Conservation (phyloP, 2,797 vertebrate genomes). For the Sebastiscus albofasciatus region DNA sequence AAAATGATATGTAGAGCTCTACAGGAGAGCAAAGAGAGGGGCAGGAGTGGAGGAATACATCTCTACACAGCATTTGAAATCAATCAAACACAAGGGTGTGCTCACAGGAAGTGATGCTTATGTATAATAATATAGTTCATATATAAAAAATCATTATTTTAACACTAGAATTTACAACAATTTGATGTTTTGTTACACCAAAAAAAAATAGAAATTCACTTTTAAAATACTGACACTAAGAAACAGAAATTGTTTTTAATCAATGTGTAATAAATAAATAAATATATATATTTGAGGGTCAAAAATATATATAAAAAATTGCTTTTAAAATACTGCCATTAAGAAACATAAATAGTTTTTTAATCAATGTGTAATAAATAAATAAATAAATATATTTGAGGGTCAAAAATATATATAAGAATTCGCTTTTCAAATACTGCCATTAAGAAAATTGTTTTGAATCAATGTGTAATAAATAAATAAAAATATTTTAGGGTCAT, state of each 20-base stretch:
- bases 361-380: neutral
- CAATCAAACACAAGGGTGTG: neutral
- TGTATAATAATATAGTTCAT: neutral
- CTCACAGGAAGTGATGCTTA: neutral
- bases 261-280: too few relatives aligned
- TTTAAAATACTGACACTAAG: too few relatives aligned
- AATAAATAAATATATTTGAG: neutral
- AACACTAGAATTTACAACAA: neutral
- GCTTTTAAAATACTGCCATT: neutral
- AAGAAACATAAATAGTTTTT: neutral
- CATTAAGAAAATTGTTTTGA: too few relatives aligned
- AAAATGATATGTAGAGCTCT: slow-evolving; percentile 47
- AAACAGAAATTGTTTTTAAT: too few relatives aligned
- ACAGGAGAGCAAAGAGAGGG: slow-evolving; percentile 13
- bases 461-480: too few relatives aligned
- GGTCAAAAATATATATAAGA: rapidly evolving
- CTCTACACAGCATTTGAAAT: neutral
- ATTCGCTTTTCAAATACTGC: too few relatives aligned
- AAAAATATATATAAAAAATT: too few relatives aligned
- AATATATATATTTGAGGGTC: too few relatives aligned
- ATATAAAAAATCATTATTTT: neutral
- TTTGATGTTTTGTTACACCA: neutral
- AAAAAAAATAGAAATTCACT: neutral
- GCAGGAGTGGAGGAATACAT: neutral
- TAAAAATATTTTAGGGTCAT: too few relatives aligned